Evolutionary conservation across 2,888 invertebrate genomes (phyloP).

Genomic region (Buathra laborator): DNA sequence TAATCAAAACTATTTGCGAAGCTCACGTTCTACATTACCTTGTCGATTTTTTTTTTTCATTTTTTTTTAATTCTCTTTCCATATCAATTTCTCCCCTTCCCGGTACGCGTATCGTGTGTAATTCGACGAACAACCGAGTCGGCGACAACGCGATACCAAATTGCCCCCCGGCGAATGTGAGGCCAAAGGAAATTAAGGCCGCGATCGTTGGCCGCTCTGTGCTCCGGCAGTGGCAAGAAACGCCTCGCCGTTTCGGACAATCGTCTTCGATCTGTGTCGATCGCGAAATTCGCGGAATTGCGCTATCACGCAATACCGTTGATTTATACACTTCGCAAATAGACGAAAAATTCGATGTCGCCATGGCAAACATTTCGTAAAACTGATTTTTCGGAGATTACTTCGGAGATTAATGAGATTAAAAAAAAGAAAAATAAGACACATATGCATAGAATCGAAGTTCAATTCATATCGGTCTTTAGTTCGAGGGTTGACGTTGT

Average conservation of each 20-base stretch:
- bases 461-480: too few relatives aligned
- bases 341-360: too few relatives aligned
- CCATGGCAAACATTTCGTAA: too few relatives aligned
- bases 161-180: conserved; percentile 61
- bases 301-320: too few relatives aligned
- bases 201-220: conserved; percentile 58
- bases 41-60: background rate
- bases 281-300: background rate
- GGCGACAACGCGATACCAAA: conserved; percentile 61
- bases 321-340: too few relatives aligned
- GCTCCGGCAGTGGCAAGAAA: conserved; percentile 42
- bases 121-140: conserved; percentile 60
- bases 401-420: too few relatives aligned
- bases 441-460: too few relatives aligned
- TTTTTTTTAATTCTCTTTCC: conserved; percentile 6
- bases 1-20: background rate
- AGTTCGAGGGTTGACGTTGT: too few relatives aligned
- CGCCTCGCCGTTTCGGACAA: conserved; percentile 20
- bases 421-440: too few relatives aligned
- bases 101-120: conserved; percentile 10
- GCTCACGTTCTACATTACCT: background rate
- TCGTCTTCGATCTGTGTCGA: conserved; percentile 29
- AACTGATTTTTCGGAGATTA: too few relatives aligned
- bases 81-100: conserved; percentile 44
- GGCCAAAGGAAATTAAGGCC: conserved; percentile 66